Conservation (phyloP, 2,113 vertebrate genomes). For the Campylomormyrus numenius region DNA sequence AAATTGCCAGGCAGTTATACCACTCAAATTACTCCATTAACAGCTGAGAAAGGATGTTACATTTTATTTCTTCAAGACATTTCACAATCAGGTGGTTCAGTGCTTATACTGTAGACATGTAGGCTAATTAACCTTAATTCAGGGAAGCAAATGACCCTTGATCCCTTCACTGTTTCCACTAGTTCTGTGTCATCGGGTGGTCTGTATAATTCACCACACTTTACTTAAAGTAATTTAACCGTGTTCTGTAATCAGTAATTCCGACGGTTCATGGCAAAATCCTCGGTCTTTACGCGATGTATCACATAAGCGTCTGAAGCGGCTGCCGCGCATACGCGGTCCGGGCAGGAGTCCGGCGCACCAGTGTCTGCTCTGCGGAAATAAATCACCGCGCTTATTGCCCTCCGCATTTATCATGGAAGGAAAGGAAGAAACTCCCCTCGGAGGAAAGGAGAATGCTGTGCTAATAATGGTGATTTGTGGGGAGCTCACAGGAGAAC, state of each 20-base stretch:
- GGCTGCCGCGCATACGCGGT: conserved; percentile 44
- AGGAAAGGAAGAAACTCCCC: conserved; percentile 55
- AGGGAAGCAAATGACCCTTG: background rate
- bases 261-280: no score
- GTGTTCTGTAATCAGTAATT: background rate
- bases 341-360: conserved; percentile 61
- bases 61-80: background rate
- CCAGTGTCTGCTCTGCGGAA: conserved; percentile 70
- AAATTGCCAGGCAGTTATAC: background rate
- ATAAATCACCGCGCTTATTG: conserved; percentile 81
- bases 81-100: background rate
- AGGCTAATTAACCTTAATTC: background rate
- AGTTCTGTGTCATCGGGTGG: background rate
- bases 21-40: background rate
- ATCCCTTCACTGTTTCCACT: background rate
- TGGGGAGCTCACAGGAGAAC: conserved; percentile 39
- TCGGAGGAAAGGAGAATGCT: conserved; percentile 65
- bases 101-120: background rate
- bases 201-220: background rate
- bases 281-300: no score
- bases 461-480: conserved; percentile 65
- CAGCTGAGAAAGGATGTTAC: background rate
- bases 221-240: background rate
- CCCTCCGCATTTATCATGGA: conserved; percentile 58
- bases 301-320: conserved; percentile 57